Base-by-base conservation (phyloP, 2,797 vertebrate species). In the Melanotaenia maccullochi region DNA sequence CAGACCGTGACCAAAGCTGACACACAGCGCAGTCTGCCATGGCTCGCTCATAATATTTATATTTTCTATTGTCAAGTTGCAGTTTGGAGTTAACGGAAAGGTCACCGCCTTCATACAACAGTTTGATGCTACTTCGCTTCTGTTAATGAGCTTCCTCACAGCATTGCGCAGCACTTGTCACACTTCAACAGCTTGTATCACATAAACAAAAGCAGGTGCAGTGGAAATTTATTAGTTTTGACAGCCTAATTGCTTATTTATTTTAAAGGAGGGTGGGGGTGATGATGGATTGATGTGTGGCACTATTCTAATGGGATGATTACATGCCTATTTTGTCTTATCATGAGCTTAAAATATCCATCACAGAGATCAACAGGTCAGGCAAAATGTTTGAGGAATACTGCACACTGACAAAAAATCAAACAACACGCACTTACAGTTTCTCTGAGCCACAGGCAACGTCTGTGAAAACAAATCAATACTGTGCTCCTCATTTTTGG, bases 401-500 rank as follows among this genome's bases (percentile, higher is more conserved):
- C 25, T 13, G 25, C 25, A 42, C 49, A 22, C n/a, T 3, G 62
- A 65, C 60, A 59, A n/a, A 58, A 68, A 72, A 70, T 70, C 30
- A 30, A 74, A 72, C 24, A 9, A 9, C 1, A 2, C 0, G 40
- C 6, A 12, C 61, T 75, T 61, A 38, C 44, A 52, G 18, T 24
- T 44, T 49, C 49, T 14, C 55, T 12, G 22, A 65, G 49, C 47
- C 32, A 22, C 0, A 33, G 1, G 22, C 20, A 47, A 60, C 5
- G 14, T 57, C 24, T 65, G 36, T 49, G 58, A 73, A 62, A 66
- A 64, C 54, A 63, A 72, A 78, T 87, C 77, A 20, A 86, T 87
- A 73, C 20, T 0, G 7, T 0, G 12, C 49, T 24, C 3, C 54
- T 63, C 49, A 35, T 49, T 71, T 71, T 63, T 60, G 59, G 62